These are phyloP conservation scores for Sandelia bainsii DNA, from an alignment of 2,797 vertebrate genomes.

Conservation along the genomic window DNA sequence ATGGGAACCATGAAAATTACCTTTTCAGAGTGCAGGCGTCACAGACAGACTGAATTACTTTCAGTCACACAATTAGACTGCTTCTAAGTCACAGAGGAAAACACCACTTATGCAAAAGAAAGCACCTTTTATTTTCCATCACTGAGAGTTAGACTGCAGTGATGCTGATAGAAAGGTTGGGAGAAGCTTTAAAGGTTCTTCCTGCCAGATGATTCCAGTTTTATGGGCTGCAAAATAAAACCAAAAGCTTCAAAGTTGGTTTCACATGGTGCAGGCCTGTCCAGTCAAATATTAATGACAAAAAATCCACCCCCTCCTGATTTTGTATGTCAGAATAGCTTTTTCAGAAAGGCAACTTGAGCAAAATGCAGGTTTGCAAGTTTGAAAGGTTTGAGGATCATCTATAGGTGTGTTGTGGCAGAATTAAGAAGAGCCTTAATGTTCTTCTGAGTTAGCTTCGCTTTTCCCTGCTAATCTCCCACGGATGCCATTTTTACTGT, in stretches of 20 bases:
- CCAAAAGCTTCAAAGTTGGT: background rate
- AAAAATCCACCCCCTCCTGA: no score
- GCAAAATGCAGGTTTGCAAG: no score
- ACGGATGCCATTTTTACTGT: no score
- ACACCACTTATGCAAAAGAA: conserved; percentile 27
- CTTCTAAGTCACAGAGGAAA: conserved; percentile 36
- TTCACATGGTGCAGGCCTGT: background rate
- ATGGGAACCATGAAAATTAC: conserved; percentile 16
- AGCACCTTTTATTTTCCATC: conserved; percentile 21
- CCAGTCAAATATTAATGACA: no score
- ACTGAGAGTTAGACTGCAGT: conserved; percentile 3
- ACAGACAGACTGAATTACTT: conserved; percentile 6
- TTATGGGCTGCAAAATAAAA: conserved; percentile 2
- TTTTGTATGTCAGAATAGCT: no score
- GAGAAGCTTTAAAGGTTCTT: background rate
- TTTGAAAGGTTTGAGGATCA: no score
- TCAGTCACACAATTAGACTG: background rate
- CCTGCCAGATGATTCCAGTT: background rate
- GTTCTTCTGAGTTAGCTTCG: no score
- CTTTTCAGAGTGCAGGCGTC: background rate
- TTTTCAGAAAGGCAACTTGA: no score
- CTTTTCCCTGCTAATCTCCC: no score
- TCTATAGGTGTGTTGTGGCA: no score
- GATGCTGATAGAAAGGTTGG: background rate
- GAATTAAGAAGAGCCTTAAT: no score